Evolutionary conservation across 2,888 invertebrate genomes (phyloP), one percentile per base, ranked within the genome.

Genomic region (Cosmopolites sordidus): DNA sequence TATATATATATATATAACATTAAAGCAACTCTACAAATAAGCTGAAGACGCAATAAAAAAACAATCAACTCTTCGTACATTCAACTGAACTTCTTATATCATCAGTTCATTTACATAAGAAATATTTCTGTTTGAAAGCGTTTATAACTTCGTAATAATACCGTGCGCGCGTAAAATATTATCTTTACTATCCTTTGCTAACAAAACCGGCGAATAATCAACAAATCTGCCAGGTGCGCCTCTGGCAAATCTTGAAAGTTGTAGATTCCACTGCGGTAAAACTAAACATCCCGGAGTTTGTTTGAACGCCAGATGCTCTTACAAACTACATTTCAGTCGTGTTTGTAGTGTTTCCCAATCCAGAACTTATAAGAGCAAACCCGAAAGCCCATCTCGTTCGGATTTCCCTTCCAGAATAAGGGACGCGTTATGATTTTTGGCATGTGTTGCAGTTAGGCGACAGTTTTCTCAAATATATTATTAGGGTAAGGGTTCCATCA

Each of bases 301-400:
- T 58, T 62, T 60, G 60, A 58, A 60, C 61, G 66, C 63, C 66
- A 66, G 66, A 64, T 66, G 64, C 64, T 63, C 56, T 58, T 59
- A 62, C 63, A 58, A 54, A 52, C 58, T 54, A 58, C 59, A 60
- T 61, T 22, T 56, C 55, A 50, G 60, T 60, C 51, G 55, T 56
- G 59, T 58, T 60, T 60, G 54, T 56, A 60, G 61, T 61, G 61
- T 55, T 62, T 62, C 61, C 59, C 54, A 53, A 53, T 48, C 50
- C 52, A 46, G 47, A 53, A 57, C 52, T 56, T 57, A 57, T 53
- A 51, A 57, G 53, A 50, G 56, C 56, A 49, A 45, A 45, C 56
- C 51, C 40, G 47, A 55, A 51, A 55, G 50, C 51, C 51, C 46
- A 43, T 49, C 45, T 45, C 53, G 45, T 44, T 39, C 48, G 48